Percentiles rank a stretch among this genome's conserved stretches.
phyloP scores from a whole-genome alignment of 2,888 invertebrate species.

The Rotaria macrura region DNA sequence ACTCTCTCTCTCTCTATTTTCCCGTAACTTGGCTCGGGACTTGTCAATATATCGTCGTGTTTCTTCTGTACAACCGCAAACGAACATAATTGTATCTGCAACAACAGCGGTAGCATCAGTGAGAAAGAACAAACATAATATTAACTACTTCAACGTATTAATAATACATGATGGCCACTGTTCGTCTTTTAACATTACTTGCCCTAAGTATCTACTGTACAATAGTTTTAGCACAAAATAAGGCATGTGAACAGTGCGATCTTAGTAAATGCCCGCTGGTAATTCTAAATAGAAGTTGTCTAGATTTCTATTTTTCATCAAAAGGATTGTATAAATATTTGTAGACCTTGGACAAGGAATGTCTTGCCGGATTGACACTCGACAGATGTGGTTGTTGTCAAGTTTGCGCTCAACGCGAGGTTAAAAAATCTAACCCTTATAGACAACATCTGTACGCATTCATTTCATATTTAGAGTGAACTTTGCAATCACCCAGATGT shows the following conservation, averaged over 20 bases:
- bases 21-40: not conserved
- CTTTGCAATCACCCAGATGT: conserved; percentile 2
- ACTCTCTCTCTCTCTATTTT: not conserved
- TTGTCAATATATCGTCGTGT: not conserved
- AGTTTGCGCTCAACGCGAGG: conserved; percentile 21
- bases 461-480: not conserved
- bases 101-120: not conserved
- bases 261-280: conserved; percentile 7
- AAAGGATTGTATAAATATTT: not conserved
- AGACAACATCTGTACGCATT: not conserved
- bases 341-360: not conserved
- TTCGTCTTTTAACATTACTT: not conserved
- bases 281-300: not conserved
- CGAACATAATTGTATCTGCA: not conserved
- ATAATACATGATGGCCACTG: not conserved
- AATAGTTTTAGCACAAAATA: not conserved
- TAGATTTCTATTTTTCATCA: not conserved
- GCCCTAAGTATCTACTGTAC: not conserved
- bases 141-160: not conserved
- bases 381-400: conserved; percentile 11
- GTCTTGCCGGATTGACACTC: not conserved
- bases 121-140: conserved; percentile 1
- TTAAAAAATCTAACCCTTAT: not conserved
- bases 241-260: not conserved
- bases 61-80: not conserved